A percentile compares a stretch with the other conserved stretches of the same genome.
Conservation (phyloP, 2,113 vertebrate species). For the Athene cunicularia region DNA sequence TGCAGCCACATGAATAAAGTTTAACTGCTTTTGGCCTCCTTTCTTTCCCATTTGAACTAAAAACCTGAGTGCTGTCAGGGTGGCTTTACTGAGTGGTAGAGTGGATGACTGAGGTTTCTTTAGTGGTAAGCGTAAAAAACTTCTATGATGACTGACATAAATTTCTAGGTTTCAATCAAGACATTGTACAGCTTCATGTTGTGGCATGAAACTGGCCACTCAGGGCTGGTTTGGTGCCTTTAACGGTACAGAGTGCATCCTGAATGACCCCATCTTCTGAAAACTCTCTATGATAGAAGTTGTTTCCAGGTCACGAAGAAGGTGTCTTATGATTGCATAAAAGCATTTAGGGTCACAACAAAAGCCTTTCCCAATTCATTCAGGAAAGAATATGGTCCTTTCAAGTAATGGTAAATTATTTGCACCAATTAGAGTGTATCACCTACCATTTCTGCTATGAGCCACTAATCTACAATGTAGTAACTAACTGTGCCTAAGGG, state of each 20-base stretch:
- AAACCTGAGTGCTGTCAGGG: neutral
- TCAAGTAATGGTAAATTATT: neutral
- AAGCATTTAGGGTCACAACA: neutral
- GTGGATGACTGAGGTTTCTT: neutral
- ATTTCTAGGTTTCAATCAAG: neutral
- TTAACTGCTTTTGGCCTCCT: neutral
- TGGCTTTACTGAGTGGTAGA: neutral
- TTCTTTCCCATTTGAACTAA: neutral
- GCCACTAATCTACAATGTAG: neutral
- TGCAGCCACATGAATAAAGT: neutral
- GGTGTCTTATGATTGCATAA: neutral
- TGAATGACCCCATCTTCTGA: neutral
- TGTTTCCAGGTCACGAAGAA: neutral
- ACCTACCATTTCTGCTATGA: neutral
- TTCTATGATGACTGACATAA: neutral
- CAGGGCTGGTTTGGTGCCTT: neutral
- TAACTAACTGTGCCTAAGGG: neutral
- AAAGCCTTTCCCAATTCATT: neutral
- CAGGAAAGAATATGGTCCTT: neutral
- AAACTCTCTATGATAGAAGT: neutral
- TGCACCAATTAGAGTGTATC: neutral
- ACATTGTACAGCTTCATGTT: neutral
- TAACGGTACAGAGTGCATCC: neutral
- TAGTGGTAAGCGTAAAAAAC: neutral
- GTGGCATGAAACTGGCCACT: neutral